These are phyloP conservation scores for Apodemus sylvaticus DNA, from an alignment of 2,113 vertebrate species.

Conservation along the genomic window DNA sequence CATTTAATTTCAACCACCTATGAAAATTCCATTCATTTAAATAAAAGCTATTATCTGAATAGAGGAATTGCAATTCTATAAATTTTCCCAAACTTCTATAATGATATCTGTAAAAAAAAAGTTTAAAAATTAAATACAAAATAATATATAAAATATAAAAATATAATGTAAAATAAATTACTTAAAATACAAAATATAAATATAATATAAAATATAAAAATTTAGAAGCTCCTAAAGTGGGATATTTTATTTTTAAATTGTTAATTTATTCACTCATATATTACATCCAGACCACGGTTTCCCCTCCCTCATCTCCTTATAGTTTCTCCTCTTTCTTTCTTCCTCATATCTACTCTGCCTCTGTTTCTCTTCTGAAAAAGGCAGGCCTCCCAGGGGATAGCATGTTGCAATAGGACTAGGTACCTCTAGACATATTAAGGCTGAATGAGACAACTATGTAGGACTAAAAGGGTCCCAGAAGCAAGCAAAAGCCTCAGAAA, in stretches of 20 bases:
- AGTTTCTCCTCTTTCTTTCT: too few species aligned
- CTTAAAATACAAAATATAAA: neutral
- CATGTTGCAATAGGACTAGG: neutral
- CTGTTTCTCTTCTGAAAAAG: neutral
- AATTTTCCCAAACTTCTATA: neutral
- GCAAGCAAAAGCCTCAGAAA: neutral
- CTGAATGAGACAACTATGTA: neutral
- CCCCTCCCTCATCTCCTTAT: too few species aligned
- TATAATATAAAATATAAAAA: neutral
- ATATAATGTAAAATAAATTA: neutral
- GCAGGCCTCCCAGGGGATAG: neutral
- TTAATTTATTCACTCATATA: neutral
- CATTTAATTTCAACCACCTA: neutral
- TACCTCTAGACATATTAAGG: neutral
- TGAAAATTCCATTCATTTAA: neutral
- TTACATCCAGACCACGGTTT: neutral
- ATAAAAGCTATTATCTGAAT: neutral
- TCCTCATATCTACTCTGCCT: neutral
- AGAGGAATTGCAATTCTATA: constrained; percentile 25
- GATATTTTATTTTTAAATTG: neutral
- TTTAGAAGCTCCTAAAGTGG: neutral
- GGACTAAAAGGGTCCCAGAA: neutral
- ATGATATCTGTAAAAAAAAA: neutral
- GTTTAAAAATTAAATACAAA: neutral
- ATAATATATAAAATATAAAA: neutral